A percentile compares a stretch with the other conserved stretches of the same genome.
Conservation (phyloP, 2,113 vertebrate species). For the Catagonus wagneri region DNA sequence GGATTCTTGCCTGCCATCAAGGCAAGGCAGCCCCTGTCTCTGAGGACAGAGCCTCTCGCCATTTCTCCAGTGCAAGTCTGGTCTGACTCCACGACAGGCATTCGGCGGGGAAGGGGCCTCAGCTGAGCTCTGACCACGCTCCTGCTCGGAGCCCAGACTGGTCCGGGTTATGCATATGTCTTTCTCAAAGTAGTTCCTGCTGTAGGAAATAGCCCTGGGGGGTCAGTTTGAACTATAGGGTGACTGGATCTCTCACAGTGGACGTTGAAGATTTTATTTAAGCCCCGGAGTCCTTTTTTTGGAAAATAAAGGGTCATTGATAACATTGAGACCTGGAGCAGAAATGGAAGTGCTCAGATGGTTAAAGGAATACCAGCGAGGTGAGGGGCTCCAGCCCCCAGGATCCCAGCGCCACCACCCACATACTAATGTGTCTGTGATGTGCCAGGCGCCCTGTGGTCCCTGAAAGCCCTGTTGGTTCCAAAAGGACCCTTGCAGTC, state of each 20-base stretch:
- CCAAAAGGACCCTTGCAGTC: neutral
- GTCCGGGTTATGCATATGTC: neutral
- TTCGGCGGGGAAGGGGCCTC: neutral
- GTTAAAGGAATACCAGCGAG: fast-evolving
- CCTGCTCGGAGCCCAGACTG: neutral
- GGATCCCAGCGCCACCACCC: fast-evolving
- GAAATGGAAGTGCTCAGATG: neutral
- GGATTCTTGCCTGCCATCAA: neutral
- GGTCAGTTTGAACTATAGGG: neutral
- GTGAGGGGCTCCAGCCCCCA: fast-evolving
- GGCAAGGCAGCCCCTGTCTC: neutral
- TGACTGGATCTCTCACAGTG: neutral
- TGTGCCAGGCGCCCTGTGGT: too few species aligned
- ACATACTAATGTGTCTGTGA: fast-evolving
- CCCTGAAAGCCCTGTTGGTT: neutral
- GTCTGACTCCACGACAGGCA: neutral
- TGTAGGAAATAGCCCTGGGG: neutral
- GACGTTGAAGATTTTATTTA: neutral
- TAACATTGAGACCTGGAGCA: neutral
- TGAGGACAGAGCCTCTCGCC: neutral
- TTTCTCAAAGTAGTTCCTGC: neutral
- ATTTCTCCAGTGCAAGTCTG: neutral
- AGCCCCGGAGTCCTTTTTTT: neutral
- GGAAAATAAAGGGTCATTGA: neutral
- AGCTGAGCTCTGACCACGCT: neutral